These are phyloP conservation scores for Idaea straminata DNA, from an alignment of 2,888 invertebrate genomes.

Conservation along the genomic window DNA sequence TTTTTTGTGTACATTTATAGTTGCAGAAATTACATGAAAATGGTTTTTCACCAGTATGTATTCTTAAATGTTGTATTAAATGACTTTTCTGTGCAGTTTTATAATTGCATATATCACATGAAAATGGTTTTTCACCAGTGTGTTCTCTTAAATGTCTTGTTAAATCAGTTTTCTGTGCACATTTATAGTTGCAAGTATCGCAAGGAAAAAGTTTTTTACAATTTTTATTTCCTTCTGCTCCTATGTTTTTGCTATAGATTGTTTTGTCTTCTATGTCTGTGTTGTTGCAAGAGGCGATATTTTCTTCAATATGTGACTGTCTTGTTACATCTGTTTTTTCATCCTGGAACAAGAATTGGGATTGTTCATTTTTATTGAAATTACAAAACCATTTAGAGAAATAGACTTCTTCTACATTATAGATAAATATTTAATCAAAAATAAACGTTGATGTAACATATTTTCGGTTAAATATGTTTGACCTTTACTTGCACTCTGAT, in stretches of 20 bases:
- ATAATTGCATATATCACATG: constrained; percentile 6
- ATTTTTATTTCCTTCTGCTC: neutral
- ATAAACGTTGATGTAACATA: too few species aligned
- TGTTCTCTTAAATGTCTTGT: constrained; percentile 10
- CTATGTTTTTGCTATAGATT: neutral
- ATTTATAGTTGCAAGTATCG: constrained; percentile 11
- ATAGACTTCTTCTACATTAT: too few species aligned
- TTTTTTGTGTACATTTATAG: neutral
- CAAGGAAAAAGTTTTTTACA: constrained; percentile 11
- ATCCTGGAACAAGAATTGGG: neutral
- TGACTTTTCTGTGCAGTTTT: constrained; percentile 1
- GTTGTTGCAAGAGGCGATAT: neutral
- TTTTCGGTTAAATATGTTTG: too few species aligned
- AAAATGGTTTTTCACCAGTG: constrained; percentile 11
- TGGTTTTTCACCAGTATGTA: neutral
- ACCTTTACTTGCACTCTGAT: too few species aligned
- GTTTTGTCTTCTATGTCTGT: neutral
- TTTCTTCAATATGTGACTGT: neutral
- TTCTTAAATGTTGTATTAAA: neutral
- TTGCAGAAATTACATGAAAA: neutral
- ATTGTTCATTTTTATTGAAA: too few species aligned
- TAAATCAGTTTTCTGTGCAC: constrained; percentile 3
- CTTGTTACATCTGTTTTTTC: neutral
- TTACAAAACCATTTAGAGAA: too few species aligned
- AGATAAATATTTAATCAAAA: too few species aligned